Evolutionary conservation across 2,797 vertebrate genomes (phyloP), one percentile per base, ranked within the genome.

Genomic region (Pipistrellus pipistrellus): DNA sequence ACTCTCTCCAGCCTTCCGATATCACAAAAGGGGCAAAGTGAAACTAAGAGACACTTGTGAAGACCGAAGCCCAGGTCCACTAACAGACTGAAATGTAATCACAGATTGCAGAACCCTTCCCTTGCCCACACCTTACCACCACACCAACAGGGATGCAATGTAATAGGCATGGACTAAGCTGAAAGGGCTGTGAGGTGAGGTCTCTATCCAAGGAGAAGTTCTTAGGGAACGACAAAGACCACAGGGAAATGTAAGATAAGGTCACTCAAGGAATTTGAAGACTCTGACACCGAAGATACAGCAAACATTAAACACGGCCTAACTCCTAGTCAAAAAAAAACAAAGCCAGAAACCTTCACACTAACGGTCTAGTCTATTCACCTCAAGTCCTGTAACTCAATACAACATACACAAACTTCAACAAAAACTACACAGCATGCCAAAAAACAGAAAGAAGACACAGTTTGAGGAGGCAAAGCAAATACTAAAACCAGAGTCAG

Each of bases 31-130:
- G 3, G 5, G 10, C 57, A 53, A 92, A 77, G 25, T 25, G 90
- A 93, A 85, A 62, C 82, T 71, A 69, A 71, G 38, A 57, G 11
- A 18, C 15, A 27, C 14, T 53, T 95, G 20, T 92, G 53, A 86
- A 71, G 41, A 57, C 20, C 3, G 30, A 8, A 88, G 1, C 11
- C 32, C 30, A 82, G 18, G 27, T n/a, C 85, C 14, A 72, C 44
- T 32, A 48, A 78, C 66, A 88, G 46, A 55, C 13, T 86, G 25
- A 41, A 75, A 75, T 51, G 80, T 41, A 66, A 25, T 66, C 18
- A 18, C 76, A 38, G 6, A 44, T 62, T 57, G 21, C 41, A 44
- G 41, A 59, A 69, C 18, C 0, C 17, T 87, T 68, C 14, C 17
- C 9, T 27, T 25, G 38, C 12, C 41, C 13, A 35, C 35, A 4